Conservation (phyloP, 2,888 invertebrate species). For the Himalopsyche japonica region DNA sequence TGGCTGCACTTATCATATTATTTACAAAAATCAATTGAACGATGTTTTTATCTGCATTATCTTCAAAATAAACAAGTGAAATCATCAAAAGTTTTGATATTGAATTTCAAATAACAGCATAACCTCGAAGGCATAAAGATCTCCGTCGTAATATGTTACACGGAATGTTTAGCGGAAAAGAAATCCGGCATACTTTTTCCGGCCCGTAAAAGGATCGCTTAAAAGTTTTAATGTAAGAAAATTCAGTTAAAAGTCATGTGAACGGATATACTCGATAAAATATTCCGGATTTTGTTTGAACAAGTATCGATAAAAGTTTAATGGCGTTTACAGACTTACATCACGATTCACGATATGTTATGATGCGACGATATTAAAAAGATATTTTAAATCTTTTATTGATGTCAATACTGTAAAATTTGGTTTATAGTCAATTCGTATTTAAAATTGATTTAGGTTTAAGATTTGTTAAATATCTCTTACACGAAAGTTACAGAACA, state of each 20-base stretch:
- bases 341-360: not conserved
- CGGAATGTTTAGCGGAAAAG: not conserved
- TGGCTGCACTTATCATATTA: too few species aligned
- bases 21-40: too few species aligned
- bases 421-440: too few species aligned
- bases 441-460: too few species aligned
- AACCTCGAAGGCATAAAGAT: too few species aligned
- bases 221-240: slow-evolving; percentile 2
- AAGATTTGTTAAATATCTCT: too few species aligned
- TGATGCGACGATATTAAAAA: not conserved
- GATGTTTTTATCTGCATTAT: too few species aligned
- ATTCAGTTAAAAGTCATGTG: not conserved
- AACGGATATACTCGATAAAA: slow-evolving; percentile 1
- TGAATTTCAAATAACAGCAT: too few species aligned
- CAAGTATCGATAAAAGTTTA: not conserved
- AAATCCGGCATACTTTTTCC: not conserved
- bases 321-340: not conserved
- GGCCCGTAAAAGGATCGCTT: not conserved
- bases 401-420: not conserved
- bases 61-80: too few species aligned
- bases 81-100: too few species aligned
- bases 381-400: not conserved
- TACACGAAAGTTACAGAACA: too few species aligned
- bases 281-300: not conserved
- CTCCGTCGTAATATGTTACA: not conserved